phyloP scores from a whole-genome alignment of 2,888 invertebrate species.

The Drosophila histrio region DNA sequence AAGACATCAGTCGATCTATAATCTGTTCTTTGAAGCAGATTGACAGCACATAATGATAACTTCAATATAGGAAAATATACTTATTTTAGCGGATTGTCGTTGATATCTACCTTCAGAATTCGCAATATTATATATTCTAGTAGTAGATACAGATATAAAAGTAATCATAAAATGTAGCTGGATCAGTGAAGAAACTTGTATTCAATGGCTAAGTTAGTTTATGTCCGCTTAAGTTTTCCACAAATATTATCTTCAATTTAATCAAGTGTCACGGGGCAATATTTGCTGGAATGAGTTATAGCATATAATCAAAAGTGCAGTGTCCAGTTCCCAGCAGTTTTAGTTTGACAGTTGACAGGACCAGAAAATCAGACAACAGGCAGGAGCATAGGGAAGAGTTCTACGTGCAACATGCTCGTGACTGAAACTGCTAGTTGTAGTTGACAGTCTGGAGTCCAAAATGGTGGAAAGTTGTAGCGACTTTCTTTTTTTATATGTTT shows the following conservation, averaged over 20 bases:
- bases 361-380: constrained; percentile 2
- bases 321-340: constrained; percentile 5
- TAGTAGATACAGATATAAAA: no score
- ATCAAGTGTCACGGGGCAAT: background rate
- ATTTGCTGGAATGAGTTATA: background rate
- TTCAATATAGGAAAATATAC: no score
- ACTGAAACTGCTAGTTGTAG: constrained; percentile 27
- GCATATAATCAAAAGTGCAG: constrained; percentile 3
- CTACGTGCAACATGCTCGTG: constrained; percentile 18
- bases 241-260: background rate
- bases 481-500: constrained; percentile 42
- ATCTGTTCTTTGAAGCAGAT: no score
- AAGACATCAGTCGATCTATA: no score
- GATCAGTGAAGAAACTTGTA: no score
- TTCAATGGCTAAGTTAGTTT: background rate
- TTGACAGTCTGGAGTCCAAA: constrained; percentile 40
- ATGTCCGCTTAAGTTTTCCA: background rate
- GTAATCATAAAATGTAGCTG: no score
- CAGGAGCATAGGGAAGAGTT: background rate
- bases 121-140: no score
- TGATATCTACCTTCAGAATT: no score
- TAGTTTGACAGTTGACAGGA: constrained; percentile 38
- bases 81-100: no score
- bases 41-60: no score
- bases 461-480: constrained; percentile 53